Conservation (phyloP, 2,797 vertebrate species). For the Aselliscus stoliczkanus region DNA sequence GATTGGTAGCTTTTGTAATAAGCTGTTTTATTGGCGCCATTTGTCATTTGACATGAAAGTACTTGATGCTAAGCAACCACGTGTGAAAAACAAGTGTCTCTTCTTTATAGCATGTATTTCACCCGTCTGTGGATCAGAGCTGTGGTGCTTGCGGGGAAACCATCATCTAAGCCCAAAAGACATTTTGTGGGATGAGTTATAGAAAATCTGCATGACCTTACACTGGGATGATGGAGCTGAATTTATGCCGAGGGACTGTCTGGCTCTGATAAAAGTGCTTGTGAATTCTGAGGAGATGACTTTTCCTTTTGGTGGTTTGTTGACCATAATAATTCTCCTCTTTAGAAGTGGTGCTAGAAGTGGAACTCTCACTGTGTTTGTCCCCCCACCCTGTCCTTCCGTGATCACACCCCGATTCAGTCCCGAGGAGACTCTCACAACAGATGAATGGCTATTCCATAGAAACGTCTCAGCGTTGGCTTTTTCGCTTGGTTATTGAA, state of each 20-base stretch:
- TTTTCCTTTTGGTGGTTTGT: neutral
- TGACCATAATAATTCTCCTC: neutral
- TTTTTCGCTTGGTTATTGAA: neutral
- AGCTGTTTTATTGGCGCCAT: slow-evolving; percentile 58
- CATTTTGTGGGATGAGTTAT: neutral
- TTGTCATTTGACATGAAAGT: slow-evolving; percentile 60
- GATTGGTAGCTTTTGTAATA: slow-evolving; percentile 50
- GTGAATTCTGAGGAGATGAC: slow-evolving; percentile 13
- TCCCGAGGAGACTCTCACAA: neutral
- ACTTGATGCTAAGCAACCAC: slow-evolving; percentile 55
- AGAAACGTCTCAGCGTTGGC: neutral
- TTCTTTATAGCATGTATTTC: neutral
- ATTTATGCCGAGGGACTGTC: neutral
- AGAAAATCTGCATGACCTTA: neutral
- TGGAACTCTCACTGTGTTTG: neutral
- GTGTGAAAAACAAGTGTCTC: slow-evolving; percentile 43
- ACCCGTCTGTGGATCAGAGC: neutral
- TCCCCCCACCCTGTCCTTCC: neutral
- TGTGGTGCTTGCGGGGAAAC: neutral
- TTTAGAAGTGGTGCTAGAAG: neutral
- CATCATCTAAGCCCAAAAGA: neutral
- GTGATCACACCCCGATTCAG: neutral
- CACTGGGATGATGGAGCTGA: neutral
- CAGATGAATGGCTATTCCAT: neutral
- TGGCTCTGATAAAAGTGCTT: slow-evolving; percentile 9